Conservation (phyloP, 1,140 invertebrate species). For the Drosophila quadrilineata region DNA sequence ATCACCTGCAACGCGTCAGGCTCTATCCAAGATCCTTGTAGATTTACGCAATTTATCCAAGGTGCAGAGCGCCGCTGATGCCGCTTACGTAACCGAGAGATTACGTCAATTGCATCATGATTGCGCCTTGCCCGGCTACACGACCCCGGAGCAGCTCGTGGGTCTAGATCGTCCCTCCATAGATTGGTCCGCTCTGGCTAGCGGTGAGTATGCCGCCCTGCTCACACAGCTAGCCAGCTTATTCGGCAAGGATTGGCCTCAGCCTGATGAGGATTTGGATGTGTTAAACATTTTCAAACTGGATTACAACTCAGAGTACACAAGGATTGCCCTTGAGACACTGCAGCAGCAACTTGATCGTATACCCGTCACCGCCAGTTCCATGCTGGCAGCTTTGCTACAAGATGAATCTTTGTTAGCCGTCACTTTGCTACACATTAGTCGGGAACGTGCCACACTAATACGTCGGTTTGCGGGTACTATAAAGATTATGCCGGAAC, state of each 20-base stretch:
- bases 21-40: slow-evolving; percentile 35
- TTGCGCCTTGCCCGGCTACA: slow-evolving; percentile 83
- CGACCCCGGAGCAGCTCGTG: slow-evolving; percentile 85
- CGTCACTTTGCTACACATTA: slow-evolving; percentile 52
- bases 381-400: slow-evolving; percentile 41
- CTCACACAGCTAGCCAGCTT: slow-evolving; percentile 81
- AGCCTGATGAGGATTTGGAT: slow-evolving; percentile 34
- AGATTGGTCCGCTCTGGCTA: slow-evolving; percentile 80
- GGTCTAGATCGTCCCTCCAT: slow-evolving; percentile 74
- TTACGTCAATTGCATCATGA: slow-evolving; percentile 24
- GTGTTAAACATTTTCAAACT: slow-evolving; percentile 70
- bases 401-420: slow-evolving; percentile 52
- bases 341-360: slow-evolving; percentile 38
- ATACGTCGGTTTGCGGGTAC: slow-evolving; percentile 49
- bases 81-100: slow-evolving; percentile 27
- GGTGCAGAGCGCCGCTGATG: slow-evolving; percentile 46
- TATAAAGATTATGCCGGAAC: slow-evolving; percentile 52
- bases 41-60: slow-evolving; percentile 24
- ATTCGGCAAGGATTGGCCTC: slow-evolving; percentile 83
- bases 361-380: slow-evolving; percentile 10
- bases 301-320: slow-evolving; percentile 59
- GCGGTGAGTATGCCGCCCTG: slow-evolving; percentile 80
- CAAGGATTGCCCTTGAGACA: slow-evolving; percentile 43
- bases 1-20: slow-evolving; percentile 20
- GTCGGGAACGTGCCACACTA: slow-evolving; percentile 37